Conservation (phyloP, 1,140 invertebrate genomes). For the Drosophila ogumai region DNA sequence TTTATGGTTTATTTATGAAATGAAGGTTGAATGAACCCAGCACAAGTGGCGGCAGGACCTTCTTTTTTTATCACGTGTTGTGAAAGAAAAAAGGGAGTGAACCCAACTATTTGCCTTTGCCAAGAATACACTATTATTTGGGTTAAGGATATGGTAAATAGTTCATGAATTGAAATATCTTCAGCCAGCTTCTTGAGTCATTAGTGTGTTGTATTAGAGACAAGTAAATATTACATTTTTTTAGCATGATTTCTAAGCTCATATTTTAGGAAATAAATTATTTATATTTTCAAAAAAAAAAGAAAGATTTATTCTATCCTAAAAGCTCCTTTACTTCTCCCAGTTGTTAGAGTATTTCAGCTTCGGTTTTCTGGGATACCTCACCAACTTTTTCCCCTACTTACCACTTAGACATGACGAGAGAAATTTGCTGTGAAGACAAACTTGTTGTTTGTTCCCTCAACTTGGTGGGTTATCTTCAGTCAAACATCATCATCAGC, state of each 20-base stretch:
- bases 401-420: conserved; percentile 34
- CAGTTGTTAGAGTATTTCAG: neutral
- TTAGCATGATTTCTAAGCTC: too few species aligned
- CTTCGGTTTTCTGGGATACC: neutral
- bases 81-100: neutral
- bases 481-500: conserved; percentile 58
- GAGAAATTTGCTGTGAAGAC: conserved; percentile 49
- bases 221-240: neutral
- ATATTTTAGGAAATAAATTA: neutral
- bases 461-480: conserved; percentile 54
- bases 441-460: conserved; percentile 56
- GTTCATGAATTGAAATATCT: neutral
- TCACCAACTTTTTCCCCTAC: conserved; percentile 1
- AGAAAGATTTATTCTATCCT: neutral
- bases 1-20: conserved; percentile 9
- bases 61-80: neutral
- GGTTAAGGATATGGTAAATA: too few species aligned
- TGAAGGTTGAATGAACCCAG: conserved; percentile 16
- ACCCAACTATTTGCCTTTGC: neutral
- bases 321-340: too few species aligned
- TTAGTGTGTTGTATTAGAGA: neutral
- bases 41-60: conserved; percentile 2
- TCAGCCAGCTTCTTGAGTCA: neutral
- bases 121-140: neutral
- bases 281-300: neutral